Evolutionary conservation across 1,140 invertebrate species (phyloP), one percentile per base, ranked within the genome.

Genomic region (Choristoneura fumiferana): DNA sequence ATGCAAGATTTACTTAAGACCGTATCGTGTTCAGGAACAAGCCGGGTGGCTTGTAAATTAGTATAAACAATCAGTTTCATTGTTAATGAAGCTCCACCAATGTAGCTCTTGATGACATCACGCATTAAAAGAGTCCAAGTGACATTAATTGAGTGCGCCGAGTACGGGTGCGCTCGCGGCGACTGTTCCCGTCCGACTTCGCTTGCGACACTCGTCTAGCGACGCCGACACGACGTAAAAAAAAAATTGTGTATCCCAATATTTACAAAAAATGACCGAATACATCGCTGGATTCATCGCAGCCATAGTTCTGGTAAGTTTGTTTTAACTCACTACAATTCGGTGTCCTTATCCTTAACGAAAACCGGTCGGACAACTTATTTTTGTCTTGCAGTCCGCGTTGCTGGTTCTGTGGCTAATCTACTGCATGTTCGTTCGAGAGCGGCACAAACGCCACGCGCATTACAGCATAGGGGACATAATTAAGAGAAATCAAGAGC

Each of bases 381-480:
- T 39, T 43, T 62, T 37, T 33, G 52, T 69, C 52, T 79, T 74
- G 29, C 77, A 88, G 85, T 78, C 83, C 9, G 61, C 65, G 18
- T 58, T 84, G 9, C 63, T 86, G 8, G 38, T 85, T 12, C 63
- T 60, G 8, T 86, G 81, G 77, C 76, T 88, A 63, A 71, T 78
- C 18, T 88, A 83, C 58, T 88, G 83, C 62, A 85, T 88, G 85
- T 88, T 88, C 62, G 73, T 76, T 38, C 75, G 73, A 34, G 85
- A 88, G 49, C 69, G 79, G 34, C 83, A 81, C 55, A 88, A 86
- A 54, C 81, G 85, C 38, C 54, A 52, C 4, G 73, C 74, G 60
- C 85, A 86, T 17, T 84, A 80, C 60, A 69, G 73, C 12, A 79
- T 88, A 60, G 67, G 76, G 1, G 83, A 88, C 67, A 56, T 85